A percentile compares a stretch with the other conserved stretches of the same genome.
phyloP scores from a whole-genome alignment of 2,113 vertebrate genomes.

The Zosterops lateralis region DNA sequence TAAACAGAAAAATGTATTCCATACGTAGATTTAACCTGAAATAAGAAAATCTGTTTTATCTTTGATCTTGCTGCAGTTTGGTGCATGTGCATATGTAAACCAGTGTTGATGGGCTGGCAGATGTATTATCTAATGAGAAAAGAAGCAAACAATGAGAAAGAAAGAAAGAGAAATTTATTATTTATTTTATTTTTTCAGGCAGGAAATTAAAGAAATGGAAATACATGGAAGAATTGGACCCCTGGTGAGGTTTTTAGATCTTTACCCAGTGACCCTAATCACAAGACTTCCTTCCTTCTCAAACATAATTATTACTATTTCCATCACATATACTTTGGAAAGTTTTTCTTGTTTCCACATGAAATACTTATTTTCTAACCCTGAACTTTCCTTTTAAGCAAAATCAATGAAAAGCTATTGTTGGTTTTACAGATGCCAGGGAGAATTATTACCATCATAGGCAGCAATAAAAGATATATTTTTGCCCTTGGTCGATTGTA shows the following conservation, averaged over 20 bases:
- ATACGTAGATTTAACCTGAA: not conserved
- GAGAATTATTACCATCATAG: conserved; percentile 51
- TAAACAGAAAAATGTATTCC: not conserved
- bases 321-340: not conserved
- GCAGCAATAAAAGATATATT: conserved; percentile 57
- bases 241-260: not conserved
- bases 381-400: conserved; percentile 60
- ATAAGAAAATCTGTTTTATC: not conserved
- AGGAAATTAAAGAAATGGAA: conserved; percentile 33
- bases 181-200: conserved; percentile 9
- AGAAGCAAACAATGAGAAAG: not conserved
- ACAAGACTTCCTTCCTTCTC: conserved; percentile 11
- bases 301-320: conserved; percentile 17
- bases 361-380: conserved; percentile 54
- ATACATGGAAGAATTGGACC: not conserved
- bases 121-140: not conserved
- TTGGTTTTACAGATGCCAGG: conserved; percentile 48
- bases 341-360: conserved; percentile 49
- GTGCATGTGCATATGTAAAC: not conserved
- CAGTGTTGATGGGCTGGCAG: not conserved
- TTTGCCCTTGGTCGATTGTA: conserved; percentile 29
- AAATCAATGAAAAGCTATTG: conserved; percentile 64
- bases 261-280: not conserved
- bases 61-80: not conserved
- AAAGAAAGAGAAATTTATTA: not conserved